Conservation (phyloP, 2,888 invertebrate genomes). For the Morpho achilles region DNA sequence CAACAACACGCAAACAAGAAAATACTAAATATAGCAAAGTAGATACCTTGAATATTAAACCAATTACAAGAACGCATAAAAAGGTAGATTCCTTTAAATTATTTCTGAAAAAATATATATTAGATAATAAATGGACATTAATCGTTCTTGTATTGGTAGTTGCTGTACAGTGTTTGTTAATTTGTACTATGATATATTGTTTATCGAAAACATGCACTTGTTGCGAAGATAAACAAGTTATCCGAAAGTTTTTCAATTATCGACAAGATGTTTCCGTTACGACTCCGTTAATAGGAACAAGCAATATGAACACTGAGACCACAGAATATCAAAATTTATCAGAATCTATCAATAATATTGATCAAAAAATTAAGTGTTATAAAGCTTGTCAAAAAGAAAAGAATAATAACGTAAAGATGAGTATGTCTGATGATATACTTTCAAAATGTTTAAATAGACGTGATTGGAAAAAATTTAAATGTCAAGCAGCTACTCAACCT, state of each 20-base stretch:
- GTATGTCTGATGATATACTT: slow-evolving; percentile 65
- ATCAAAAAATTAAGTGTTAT: slow-evolving; percentile 59
- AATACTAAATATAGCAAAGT: not conserved
- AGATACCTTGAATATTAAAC: not conserved
- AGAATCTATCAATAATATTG: slow-evolving; percentile 49
- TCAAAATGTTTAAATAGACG: slow-evolving; percentile 62
- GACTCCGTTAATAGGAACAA: slow-evolving; percentile 58
- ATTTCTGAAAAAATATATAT: slow-evolving; percentile 24
- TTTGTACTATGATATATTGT: slow-evolving; percentile 49
- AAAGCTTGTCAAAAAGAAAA: slow-evolving; percentile 58
- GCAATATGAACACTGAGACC: slow-evolving; percentile 58
- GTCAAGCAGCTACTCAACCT: slow-evolving; percentile 36
- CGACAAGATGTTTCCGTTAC: slow-evolving; percentile 60
- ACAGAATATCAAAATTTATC: slow-evolving; percentile 50
- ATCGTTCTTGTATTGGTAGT: slow-evolving; percentile 39
- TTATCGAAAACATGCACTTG: slow-evolving; percentile 38
- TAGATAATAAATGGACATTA: slow-evolving; percentile 39
- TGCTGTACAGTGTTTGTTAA: slow-evolving; percentile 48
- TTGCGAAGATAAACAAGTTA: slow-evolving; percentile 39
- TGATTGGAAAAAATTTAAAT: slow-evolving; percentile 52
- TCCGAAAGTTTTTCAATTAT: slow-evolving; percentile 53
- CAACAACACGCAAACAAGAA: slow-evolving; percentile 5
- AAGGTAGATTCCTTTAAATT: slow-evolving; percentile 11
- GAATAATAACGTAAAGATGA: slow-evolving; percentile 41
- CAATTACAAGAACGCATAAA: not conserved